Conservation (phyloP, 2,888 invertebrate species). For the Nysson spinosus region DNA sequence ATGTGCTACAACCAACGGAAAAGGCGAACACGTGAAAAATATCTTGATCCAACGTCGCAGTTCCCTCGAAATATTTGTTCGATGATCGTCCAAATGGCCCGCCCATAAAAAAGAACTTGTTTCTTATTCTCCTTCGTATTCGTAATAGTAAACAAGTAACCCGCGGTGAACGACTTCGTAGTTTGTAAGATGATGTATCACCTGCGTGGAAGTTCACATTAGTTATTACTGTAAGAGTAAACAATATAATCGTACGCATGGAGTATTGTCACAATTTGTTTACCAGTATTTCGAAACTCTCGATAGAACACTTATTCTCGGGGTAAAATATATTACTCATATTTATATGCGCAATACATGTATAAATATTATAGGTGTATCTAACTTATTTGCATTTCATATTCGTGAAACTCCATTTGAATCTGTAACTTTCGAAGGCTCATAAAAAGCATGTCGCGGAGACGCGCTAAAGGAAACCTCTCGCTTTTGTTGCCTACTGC, state of each 20-base stretch:
- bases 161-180: constrained; percentile 21
- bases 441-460: too few species aligned
- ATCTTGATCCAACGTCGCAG: constrained; percentile 17
- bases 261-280: constrained; percentile 16
- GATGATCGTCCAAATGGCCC: constrained; percentile 5
- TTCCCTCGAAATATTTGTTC: constrained; percentile 15
- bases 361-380: too few species aligned
- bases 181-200: constrained; percentile 30
- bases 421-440: too few species aligned
- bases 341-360: too few species aligned
- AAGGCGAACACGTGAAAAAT: neutral
- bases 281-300: constrained; percentile 14
- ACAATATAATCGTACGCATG: constrained; percentile 29
- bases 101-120: constrained; percentile 14
- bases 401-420: too few species aligned
- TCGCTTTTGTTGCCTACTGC: too few species aligned
- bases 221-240: constrained; percentile 32
- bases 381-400: too few species aligned
- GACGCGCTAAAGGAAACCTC: too few species aligned
- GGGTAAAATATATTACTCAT: too few species aligned
- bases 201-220: constrained; percentile 38
- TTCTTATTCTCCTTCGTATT: constrained; percentile 3
- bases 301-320: too few species aligned
- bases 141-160: constrained; percentile 1
- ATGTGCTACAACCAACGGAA: constrained; percentile 22